phyloP scores from a whole-genome alignment of 2,888 invertebrate species.

The Drepanosiphum platanoidis region DNA sequence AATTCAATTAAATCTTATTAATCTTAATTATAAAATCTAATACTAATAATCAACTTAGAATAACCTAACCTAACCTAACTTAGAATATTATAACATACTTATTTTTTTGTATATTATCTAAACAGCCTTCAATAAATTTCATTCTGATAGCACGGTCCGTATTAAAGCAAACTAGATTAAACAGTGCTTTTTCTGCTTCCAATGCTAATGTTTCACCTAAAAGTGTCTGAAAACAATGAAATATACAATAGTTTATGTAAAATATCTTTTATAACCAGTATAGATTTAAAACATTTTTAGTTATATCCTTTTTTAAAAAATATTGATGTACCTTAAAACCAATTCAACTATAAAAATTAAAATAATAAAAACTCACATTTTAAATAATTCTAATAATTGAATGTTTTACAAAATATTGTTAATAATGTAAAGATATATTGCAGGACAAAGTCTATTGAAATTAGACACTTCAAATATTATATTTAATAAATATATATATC shows the following conservation, averaged over 20 bases:
- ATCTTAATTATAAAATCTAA: constrained; percentile 13
- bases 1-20: background rate
- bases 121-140: constrained; percentile 94
- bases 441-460: too few species aligned
- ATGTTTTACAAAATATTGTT: too few species aligned
- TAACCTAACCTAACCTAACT: too few species aligned
- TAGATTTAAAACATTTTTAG: background rate
- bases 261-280: background rate
- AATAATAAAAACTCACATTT: background rate
- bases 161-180: constrained; percentile 88
- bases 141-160: constrained; percentile 89
- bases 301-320: background rate
- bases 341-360: background rate
- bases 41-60: background rate
- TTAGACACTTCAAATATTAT: too few species aligned
- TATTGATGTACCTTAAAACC: background rate
- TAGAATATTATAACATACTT: constrained; percentile 59
- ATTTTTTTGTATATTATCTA: constrained; percentile 74
- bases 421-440: too few species aligned
- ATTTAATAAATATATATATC: too few species aligned
- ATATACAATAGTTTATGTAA: constrained; percentile 22
- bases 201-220: constrained; percentile 88
- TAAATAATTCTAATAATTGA: too few species aligned
- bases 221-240: constrained; percentile 73
- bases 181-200: constrained; percentile 94